Evolutionary conservation across 1,140 invertebrate genomes (phyloP), one percentile per base, ranked within the genome.

Genomic region (Oncopodura yosiiana): DNA sequence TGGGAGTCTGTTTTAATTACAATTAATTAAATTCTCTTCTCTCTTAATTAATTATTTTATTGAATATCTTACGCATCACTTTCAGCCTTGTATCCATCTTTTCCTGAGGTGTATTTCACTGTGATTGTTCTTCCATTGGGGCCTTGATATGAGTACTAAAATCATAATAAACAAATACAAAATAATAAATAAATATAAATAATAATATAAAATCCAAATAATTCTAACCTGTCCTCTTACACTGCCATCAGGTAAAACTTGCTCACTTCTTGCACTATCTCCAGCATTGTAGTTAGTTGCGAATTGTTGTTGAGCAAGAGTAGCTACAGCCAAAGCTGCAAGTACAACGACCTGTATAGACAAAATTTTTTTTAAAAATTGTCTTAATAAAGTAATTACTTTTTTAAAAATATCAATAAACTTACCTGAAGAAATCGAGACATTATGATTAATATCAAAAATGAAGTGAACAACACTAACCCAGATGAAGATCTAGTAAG

Each of bases 101-200:
- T 80, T 16, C 80, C 80, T 3, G 80, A 79, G 4, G 74, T 72
- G 61, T 81, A 82, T 64, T 79, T 80, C 4, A 81, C 73, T 14
- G 78, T 78, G 50, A 77, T 77, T n/a, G 70, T 54, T 38, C 73
- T 69, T 14, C 77, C 77, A 61, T 77, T 69, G 9, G 75, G 72
- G 16, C 73, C 76, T 3, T 71, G 62, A 66, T 78, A 78, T 24
- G 69, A 69, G 62, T 77, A 77, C 19, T 71, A 23, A 11, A 5
- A 27, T 27, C 5, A n/a, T 12, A 51, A 37, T 16, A 46, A 2
- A 37, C 24, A 24, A 49, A 6, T 37, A 16, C 19, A 5, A 34
- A 8, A 8, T 19, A 41, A 8, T 14, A 41, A 8, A n/a, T 41
- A 14, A 19, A 19, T 11, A 41, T 41, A 19, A 41, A n/a, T 14